These are phyloP conservation scores for Machaerirhynchus nigripectus DNA, from an alignment of 2,113 vertebrate species.

Conservation along the genomic window DNA sequence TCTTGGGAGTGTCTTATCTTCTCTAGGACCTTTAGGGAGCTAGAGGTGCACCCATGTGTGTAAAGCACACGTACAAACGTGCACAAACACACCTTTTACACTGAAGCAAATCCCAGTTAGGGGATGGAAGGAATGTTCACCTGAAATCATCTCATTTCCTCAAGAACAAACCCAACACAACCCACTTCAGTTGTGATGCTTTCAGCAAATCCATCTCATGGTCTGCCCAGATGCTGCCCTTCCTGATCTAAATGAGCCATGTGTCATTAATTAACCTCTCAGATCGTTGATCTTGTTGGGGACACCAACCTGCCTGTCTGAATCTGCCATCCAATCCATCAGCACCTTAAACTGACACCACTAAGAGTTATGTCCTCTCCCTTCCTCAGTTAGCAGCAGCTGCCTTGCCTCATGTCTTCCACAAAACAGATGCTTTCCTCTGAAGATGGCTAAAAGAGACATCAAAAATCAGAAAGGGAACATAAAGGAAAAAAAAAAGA, in stretches of 20 bases:
- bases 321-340: not conserved
- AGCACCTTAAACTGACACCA: not conserved
- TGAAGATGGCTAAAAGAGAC: not conserved
- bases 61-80: not conserved
- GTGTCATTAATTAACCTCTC: constrained; percentile 21
- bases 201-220: not conserved
- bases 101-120: not conserved
- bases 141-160: not conserved
- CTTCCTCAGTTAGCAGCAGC: not conserved
- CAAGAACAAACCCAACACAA: not conserved
- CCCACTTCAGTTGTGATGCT: not conserved
- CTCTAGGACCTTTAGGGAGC: not conserved
- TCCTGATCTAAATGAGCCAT: not conserved
- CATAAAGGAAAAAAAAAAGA: not conserved
- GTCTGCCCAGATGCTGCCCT: not conserved
- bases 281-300: not conserved
- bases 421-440: not conserved
- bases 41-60: accelerated
- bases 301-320: not conserved
- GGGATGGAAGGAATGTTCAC: not conserved
- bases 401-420: not conserved
- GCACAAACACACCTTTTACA: not conserved
- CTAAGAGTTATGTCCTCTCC: not conserved
- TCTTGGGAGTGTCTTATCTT: not conserved
- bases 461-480: not conserved